Base-by-base conservation (phyloP, 2,113 vertebrate species). In the Ranitomeya imitator region DNA sequence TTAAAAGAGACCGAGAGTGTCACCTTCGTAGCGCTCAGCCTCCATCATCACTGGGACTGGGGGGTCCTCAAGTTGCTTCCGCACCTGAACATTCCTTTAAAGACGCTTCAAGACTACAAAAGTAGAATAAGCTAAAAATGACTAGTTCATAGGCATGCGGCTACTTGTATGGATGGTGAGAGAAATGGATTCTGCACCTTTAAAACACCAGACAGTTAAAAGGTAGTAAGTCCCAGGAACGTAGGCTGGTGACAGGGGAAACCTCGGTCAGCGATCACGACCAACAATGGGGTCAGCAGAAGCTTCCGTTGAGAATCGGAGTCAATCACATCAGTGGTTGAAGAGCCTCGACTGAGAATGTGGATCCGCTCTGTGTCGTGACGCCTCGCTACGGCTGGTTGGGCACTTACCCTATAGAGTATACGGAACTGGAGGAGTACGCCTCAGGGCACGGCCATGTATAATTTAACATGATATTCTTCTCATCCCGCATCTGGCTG, bases 181-280 rank as follows among this genome's bases (percentile, higher is more conserved):
- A 77, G 59, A 88, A 87, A 92, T 85, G 89, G 95, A 95, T 94
- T 59, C 94, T 95, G 95, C 95, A 95, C 94, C 90, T 96, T 96
- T 96, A 96, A 96, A 96, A 95, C 93, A 87, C 61, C 71, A 92
- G 91, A 92, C 90, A 92, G 90, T 90, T 89, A 86, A 88, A 91
- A 60, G 60, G 90, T 90, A 91, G 89, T 90, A 90, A 90, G 89
- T 67, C 65, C 51, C 15, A 69, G 76, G 69, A 67, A 45, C 18
- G 54, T 60, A 18, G 84, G 84, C 67, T 85, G 69, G 84, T 74
- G 67, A 85, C 84, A 76, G 69, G 55, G 84, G 84, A 60, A 54
- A 54, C 31, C 4, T n/a, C 45, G 12, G 21, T 23, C 60, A 11
- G 10, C n/a, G 73, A 11, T 19, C 37, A 13, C 18, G 14, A 81